A percentile compares a stretch with the other conserved stretches of the same genome.
These are phyloP conservation scores for Osedax fenrisi DNA, from an alignment of 2,888 invertebrate genomes.

Conservation along the genomic window DNA sequence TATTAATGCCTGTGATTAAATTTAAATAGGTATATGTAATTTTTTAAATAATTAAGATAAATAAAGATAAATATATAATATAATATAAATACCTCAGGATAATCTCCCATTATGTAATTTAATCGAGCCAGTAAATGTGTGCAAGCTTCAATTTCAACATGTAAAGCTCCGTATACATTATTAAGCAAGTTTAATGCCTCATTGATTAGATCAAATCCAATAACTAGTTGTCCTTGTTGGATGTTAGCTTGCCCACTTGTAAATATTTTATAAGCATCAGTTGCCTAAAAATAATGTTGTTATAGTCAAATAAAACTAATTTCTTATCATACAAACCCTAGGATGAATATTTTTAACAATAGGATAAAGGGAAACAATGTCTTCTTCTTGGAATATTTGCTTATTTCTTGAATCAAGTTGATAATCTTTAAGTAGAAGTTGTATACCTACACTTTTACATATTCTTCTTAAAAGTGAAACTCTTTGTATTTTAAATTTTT, in stretches of 20 bases:
- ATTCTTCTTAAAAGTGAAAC: slow-evolving; percentile 61
- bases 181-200: slow-evolving; percentile 86
- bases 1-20: slow-evolving; percentile 79
- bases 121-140: slow-evolving; percentile 79
- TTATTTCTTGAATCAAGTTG: slow-evolving; percentile 66
- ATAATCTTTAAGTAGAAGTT: slow-evolving; percentile 79
- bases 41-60: too few relatives aligned
- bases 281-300: slow-evolving; percentile 71
- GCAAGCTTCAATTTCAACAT: slow-evolving; percentile 80
- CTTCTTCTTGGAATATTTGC: slow-evolving; percentile 79
- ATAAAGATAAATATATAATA: too few relatives aligned
- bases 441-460: slow-evolving; percentile 76
- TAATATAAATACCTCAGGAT: slow-evolving; percentile 55
- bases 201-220: slow-evolving; percentile 88
- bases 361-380: slow-evolving; percentile 89
- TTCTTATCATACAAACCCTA: slow-evolving; percentile 59
- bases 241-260: slow-evolving; percentile 91
- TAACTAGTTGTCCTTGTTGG: slow-evolving; percentile 79
- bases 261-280: slow-evolving; percentile 94
- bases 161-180: slow-evolving; percentile 97
- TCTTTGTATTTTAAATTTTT: slow-evolving; percentile 71
- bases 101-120: slow-evolving; percentile 92
- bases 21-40: too few relatives aligned
- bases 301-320: slow-evolving; percentile 53
- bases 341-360: slow-evolving; percentile 96